A percentile compares a stretch with the other conserved stretches of the same genome.
Conservation (phyloP, 2,113 vertebrate species). For the Dicentrarchus labrax region DNA sequence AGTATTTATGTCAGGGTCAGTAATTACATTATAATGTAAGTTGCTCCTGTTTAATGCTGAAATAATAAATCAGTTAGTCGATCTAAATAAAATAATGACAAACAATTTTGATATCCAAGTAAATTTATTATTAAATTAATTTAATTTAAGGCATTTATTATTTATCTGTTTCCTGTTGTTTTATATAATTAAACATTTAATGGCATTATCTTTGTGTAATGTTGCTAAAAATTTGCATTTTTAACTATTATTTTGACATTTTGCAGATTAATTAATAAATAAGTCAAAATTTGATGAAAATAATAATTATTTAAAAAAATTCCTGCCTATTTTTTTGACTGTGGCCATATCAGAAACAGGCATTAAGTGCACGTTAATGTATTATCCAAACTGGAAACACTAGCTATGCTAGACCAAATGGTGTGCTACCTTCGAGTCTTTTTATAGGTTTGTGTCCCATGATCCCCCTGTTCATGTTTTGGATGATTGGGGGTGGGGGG, state of each 20-base stretch:
- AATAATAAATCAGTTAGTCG: background rate
- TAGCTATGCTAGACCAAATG: conserved; percentile 40
- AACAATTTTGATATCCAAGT: background rate
- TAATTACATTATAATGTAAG: background rate
- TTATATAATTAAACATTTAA: background rate
- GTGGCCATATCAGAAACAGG: background rate
- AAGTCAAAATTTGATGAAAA: background rate
- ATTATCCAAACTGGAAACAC: conserved; percentile 45
- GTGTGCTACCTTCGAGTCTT: conserved; percentile 63
- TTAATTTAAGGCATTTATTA: too few species aligned
- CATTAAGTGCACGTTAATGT: conserved; percentile 1
- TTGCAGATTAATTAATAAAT: background rate
- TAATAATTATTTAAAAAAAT: background rate
- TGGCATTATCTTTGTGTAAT: background rate
- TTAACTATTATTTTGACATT: background rate
- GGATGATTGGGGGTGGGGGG: conserved; percentile 22
- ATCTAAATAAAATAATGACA: too few species aligned
- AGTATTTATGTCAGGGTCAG: background rate
- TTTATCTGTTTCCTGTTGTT: too few species aligned
- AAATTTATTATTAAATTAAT: background rate
- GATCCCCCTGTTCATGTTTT: conserved; percentile 67
- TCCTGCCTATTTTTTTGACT: background rate
- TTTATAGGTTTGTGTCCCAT: conserved; percentile 76
- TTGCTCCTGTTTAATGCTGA: background rate
- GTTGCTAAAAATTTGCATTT: background rate